These are phyloP conservation scores for Napeogenes inachia DNA, from an alignment of 2,888 invertebrate genomes.

Conservation along the genomic window DNA sequence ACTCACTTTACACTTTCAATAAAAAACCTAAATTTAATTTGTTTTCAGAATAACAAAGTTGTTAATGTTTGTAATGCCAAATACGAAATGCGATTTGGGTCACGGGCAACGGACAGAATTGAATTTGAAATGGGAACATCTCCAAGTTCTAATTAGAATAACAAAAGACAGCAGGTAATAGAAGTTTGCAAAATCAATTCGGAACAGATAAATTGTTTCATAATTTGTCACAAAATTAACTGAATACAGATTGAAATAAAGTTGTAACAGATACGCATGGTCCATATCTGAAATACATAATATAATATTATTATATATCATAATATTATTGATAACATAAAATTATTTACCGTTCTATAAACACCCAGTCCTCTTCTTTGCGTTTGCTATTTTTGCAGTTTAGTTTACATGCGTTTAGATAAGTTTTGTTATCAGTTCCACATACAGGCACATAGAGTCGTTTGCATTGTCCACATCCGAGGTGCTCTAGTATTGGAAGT, in stretches of 20 bases:
- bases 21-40: too few species aligned
- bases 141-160: neutral
- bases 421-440: slow-evolving; percentile 34
- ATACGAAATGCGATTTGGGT: too few species aligned
- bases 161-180: neutral
- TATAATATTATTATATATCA: neutral
- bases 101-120: neutral
- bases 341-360: slow-evolving; percentile 20
- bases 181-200: neutral
- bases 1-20: too few species aligned
- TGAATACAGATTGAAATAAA: slow-evolving; percentile 1
- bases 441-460: slow-evolving; percentile 39
- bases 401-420: slow-evolving; percentile 35
- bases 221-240: neutral
- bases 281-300: slow-evolving; percentile 26
- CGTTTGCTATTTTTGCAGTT: slow-evolving; percentile 31
- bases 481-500: slow-evolving; percentile 30
- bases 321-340: slow-evolving; percentile 1
- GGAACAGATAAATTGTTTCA: neutral
- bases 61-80: too few species aligned
- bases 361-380: slow-evolving; percentile 21
- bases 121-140: neutral
- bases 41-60: too few species aligned
- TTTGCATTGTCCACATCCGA: slow-evolving; percentile 31
- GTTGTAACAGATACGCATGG: slow-evolving; percentile 19